These are phyloP conservation scores for Tridacna gigas DNA, from an alignment of 2,888 invertebrate species.

Conservation along the genomic window DNA sequence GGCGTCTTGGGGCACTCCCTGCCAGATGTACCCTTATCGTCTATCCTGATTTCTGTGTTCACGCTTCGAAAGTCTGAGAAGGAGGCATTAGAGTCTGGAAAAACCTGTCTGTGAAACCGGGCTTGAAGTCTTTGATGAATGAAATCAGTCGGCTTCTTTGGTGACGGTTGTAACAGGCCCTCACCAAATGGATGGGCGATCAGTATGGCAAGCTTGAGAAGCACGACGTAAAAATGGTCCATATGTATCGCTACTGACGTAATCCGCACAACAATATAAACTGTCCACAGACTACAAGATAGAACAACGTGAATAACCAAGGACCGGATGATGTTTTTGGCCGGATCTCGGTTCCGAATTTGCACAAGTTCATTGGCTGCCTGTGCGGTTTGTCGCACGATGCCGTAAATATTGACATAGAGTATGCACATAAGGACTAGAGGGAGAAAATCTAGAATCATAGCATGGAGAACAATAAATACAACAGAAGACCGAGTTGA, in stretches of 20 bases:
- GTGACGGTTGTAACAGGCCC: conserved; percentile 39
- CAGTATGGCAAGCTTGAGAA: conserved; percentile 42
- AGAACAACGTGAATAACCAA: conserved; percentile 25
- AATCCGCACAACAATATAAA: conserved; percentile 23
- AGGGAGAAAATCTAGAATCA: conserved; percentile 38
- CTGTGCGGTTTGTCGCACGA: conserved; percentile 40
- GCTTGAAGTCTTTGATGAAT: conserved; percentile 5
- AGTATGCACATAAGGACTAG: conserved; percentile 22
- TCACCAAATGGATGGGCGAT: conserved; percentile 52
- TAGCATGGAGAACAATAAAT: conserved; percentile 27
- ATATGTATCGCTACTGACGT: conserved; percentile 18
- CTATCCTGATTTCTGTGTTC: neutral
- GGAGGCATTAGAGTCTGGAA: conserved; percentile 11
- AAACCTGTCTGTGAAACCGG: conserved; percentile 15
- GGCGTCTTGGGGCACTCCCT: neutral
- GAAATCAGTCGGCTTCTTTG: conserved; percentile 15
- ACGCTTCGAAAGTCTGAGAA: conserved; percentile 3
- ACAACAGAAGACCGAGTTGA: neutral
- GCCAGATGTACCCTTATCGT: neutral
- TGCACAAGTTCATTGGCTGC: conserved; percentile 31
- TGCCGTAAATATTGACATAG: conserved; percentile 35
- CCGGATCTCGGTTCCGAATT: conserved; percentile 36
- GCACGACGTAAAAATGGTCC: conserved; percentile 28
- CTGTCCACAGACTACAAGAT: conserved; percentile 37
- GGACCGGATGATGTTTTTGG: conserved; percentile 45